Percentiles rank a stretch among this genome's conserved stretches.
phyloP scores from a whole-genome alignment of 2,888 invertebrate species.

The Eubasilissa splendida region DNA sequence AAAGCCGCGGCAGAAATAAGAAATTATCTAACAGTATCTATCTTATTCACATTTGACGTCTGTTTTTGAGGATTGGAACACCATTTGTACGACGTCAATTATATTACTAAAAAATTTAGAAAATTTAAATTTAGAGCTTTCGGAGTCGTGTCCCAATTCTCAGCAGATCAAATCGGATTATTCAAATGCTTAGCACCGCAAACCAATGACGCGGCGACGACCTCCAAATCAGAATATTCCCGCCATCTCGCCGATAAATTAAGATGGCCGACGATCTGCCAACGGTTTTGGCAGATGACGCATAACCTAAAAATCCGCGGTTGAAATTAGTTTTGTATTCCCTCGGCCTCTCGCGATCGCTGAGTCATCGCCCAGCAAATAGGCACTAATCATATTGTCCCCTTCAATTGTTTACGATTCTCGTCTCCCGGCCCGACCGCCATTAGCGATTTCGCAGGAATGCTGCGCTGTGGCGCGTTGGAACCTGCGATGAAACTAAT shows the following conservation, averaged over 20 bases:
- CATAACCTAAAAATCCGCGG: constrained; percentile 17
- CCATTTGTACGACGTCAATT: no score
- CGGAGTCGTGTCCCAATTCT: no score
- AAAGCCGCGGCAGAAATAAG: no score
- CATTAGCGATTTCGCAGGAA: constrained; percentile 6
- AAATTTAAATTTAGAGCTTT: no score
- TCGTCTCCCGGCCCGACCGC: not conserved
- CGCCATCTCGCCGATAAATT: constrained; percentile 6
- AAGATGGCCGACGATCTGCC: constrained; percentile 2
- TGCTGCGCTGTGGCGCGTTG: not conserved
- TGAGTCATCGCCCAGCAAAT: not conserved
- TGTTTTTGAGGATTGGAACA: no score
- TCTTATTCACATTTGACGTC: no score
- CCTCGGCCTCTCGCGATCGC: not conserved
- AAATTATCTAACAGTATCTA: no score
- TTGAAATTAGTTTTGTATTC: constrained; percentile 13
- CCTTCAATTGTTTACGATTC: constrained; percentile 4
- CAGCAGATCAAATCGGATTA: no score
- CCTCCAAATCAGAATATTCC: not conserved
- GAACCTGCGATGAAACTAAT: no score
- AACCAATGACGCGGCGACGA: constrained; percentile 4
- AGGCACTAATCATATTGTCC: not conserved
- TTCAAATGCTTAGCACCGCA: no score
- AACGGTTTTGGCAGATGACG: constrained; percentile 14
- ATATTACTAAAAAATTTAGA: no score